Evolutionary conservation across 2,113 vertebrate genomes (phyloP), one percentile per base, ranked within the genome.

Genomic region (Chloropsis hardwickii): DNA sequence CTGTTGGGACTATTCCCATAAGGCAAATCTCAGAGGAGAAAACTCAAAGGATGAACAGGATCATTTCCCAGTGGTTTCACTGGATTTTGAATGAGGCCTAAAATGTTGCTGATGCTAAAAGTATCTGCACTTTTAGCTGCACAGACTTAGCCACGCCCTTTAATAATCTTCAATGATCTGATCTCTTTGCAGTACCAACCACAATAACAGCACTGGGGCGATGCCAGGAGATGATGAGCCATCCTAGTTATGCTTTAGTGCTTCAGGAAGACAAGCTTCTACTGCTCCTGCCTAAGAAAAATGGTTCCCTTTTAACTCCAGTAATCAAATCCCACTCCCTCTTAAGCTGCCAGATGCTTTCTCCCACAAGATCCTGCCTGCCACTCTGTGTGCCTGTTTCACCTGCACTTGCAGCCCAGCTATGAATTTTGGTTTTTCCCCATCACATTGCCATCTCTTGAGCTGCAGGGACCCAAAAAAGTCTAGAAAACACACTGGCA

Each of bases 381-480:
- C 54, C 53, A 35, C 4, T 2, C 5, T 44, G n/a, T 60, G 8
- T 39, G 12, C 27, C 71, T 65, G 40, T 60, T 58, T 45, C 1
- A 3, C 44, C 67, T 66, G 51, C 27, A 19, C 28, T 78, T 62
- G 42, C 39, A 85, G 71, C 10, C 28, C 47, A 67, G 35, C 35
- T 20, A 24, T 35, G 57, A 50, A 22, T n/a, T 80, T 56, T 18
- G 23, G 0, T 3, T 82, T 81, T 73, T n/a, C 8, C 22, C 21
- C n/a, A 15, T 14, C 40, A 21, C 5, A 0, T 0, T 37, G 10
- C 21, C 44, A 40, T 79, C 48, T 73, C 40, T 40, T 5, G 25
- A 85, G 44, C 69, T 80, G 69, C 1, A 0, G 27, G 20, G 13
- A 64, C 22, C 56, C 33, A 45, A 76, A 85, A 79, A 42, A 7